These are phyloP conservation scores for Oncorhynchus keta DNA, from an alignment of 2,113 vertebrate genomes.

Conservation along the genomic window DNA sequence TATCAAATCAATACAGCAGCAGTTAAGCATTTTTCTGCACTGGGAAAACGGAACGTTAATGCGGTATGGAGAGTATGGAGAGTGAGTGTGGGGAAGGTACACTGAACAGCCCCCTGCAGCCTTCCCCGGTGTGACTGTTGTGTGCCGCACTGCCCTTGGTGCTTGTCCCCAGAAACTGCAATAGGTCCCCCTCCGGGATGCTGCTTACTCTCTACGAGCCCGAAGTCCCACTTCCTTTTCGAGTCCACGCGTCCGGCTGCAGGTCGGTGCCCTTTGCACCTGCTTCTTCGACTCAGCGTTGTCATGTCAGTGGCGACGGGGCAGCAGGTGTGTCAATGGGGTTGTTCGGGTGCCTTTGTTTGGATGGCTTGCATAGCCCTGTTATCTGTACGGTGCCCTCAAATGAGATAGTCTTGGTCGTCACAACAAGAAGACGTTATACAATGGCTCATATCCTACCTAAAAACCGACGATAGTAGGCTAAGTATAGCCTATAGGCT, in stretches of 20 bases:
- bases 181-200: slow-evolving; percentile 19
- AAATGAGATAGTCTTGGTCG: slow-evolving; percentile 28
- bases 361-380: slow-evolving; percentile 49
- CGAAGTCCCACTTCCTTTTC: slow-evolving; percentile 32
- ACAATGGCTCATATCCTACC: slow-evolving; percentile 5
- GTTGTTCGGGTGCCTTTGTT: slow-evolving; percentile 57
- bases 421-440: not conserved
- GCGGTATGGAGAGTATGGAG: not conserved
- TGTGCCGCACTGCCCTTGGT: slow-evolving; percentile 76
- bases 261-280: slow-evolving; percentile 64
- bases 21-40: slow-evolving; percentile 22
- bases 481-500: not conserved
- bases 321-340: slow-evolving; percentile 71
- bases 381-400: slow-evolving; percentile 57
- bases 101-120: slow-evolving; percentile 63
- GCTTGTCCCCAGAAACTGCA: slow-evolving; percentile 17
- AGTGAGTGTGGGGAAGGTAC: slow-evolving; percentile 39
- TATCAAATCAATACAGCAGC: not conserved
- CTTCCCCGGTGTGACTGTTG: slow-evolving; percentile 66
- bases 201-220: slow-evolving; percentile 42
- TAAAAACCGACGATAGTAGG: not conserved
- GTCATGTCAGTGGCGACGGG: slow-evolving; percentile 77
- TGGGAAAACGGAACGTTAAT: not conserved
- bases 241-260: slow-evolving; percentile 48
- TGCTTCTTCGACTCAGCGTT: slow-evolving; percentile 69